Base-by-base conservation (phyloP, 2,888 invertebrate genomes). In the Dusona sp. region DNA sequence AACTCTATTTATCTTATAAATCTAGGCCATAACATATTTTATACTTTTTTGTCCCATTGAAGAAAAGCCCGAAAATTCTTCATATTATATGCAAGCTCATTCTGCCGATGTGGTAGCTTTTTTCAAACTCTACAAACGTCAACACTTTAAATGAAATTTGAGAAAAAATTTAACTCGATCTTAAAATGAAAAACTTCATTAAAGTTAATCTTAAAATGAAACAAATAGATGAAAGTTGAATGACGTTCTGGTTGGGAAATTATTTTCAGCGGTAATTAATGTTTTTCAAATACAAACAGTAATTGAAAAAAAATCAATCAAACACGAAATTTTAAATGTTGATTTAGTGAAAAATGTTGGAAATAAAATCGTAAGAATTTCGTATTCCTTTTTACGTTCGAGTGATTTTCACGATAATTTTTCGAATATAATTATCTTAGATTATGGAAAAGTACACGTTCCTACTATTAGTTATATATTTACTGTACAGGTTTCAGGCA, bases 401-500 rank as follows among this genome's bases (percentile, higher is more conserved):
- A 48, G n/a, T 19, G 1, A 48, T 48, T 48, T 19, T 48, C 2
- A 48, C 16, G 19, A 0, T 48, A 48, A 3, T 48, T 57, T 61
- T 29, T 61, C 29, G 25, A 29, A 29, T 61, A 61, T 29, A 57
- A 57, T 57, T 57, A 11, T 25, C 29, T 29, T 2, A 61, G 73
- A 77, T 25, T 67, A 78, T 57, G 29, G 54, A 57, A 73, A 73
- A 22, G 54, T 61, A 57, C 29, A 73, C 54, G 42, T 48, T 48
- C 6, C 2, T 13, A 45, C 70, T 29, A 64, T 78, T 77, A 29
- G 77, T 61, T 36, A 77, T 42, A 13, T 42, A 13, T 64, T 36
- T 13, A 64, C 25, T 64, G 45, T 64, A 67, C 73, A 25, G 68
- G 42, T 48, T 38, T 25, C 9, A 74, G 36, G 25, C 75, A 73